phyloP scores from a whole-genome alignment of 2,888 invertebrate species.

The Pocota personata region DNA sequence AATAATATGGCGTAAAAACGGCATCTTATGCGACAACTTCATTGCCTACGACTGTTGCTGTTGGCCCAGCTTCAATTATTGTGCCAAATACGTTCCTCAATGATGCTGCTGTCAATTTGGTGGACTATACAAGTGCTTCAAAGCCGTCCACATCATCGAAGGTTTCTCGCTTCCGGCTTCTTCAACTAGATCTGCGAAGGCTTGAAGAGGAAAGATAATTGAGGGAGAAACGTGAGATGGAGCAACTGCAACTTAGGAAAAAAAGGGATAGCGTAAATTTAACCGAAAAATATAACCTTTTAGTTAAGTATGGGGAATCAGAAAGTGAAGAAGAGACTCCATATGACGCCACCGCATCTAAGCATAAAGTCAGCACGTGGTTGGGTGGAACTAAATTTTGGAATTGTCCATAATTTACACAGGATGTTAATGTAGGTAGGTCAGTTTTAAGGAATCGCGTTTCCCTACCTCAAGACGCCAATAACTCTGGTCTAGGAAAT shows the following conservation, averaged over 20 bases:
- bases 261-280: background rate
- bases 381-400: background rate
- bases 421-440: background rate
- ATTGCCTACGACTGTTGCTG: background rate
- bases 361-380: background rate
- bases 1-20: no score
- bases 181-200: background rate
- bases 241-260: background rate
- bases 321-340: background rate
- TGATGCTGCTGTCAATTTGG: no score
- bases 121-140: slow-evolving; percentile 28
- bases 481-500: no score
- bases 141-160: slow-evolving; percentile 73
- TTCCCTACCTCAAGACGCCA: background rate
- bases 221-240: background rate
- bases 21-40: no score
- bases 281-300: background rate
- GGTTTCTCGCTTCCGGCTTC: slow-evolving; percentile 72
- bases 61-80: no score
- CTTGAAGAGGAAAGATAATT: background rate
- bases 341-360: no score
- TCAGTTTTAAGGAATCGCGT: background rate
- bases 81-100: no score
- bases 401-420: background rate
- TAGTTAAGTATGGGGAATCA: background rate